Evolutionary conservation across 2,113 vertebrate species (phyloP).

Genomic region (Rhodinocichla rosea): DNA sequence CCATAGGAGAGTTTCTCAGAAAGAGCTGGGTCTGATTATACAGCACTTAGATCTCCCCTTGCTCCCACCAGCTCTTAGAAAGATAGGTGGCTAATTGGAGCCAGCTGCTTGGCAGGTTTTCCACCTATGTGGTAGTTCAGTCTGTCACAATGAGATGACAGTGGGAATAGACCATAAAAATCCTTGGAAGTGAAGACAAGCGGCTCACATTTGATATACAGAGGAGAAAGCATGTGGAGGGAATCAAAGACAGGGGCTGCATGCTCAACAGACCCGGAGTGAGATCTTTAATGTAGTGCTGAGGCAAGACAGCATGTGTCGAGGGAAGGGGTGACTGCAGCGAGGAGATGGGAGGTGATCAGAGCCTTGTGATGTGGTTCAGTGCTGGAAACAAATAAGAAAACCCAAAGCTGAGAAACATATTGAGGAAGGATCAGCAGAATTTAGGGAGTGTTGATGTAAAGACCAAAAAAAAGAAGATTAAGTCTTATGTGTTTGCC

Average conservation of each 20-base stretch:
- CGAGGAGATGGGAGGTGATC: neutral
- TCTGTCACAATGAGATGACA: conserved; percentile 16
- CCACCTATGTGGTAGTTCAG: conserved; percentile 11
- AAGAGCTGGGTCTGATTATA: neutral
- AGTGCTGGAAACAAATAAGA: neutral
- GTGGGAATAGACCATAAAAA: conserved; percentile 13
- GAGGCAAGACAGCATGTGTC: neutral
- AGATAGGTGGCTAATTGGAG: conserved; percentile 44
- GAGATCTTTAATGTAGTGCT: neutral
- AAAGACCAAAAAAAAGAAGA: neutral
- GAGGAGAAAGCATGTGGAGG: neutral
- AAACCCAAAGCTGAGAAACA: neutral
- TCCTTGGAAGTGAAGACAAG: neutral
- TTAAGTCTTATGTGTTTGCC: neutral
- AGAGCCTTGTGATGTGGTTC: neutral
- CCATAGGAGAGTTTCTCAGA: neutral
- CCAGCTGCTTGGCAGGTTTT: neutral
- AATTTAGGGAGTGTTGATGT: neutral
- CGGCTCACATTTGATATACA: neutral
- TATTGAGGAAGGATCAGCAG: neutral
- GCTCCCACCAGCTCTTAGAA: neutral
- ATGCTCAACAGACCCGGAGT: neutral
- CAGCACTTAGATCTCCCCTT: neutral
- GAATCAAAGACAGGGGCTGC: neutral
- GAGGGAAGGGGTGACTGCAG: neutral